These are phyloP conservation scores for Leptinotarsa rubiginosa DNA, from an alignment of 2,888 invertebrate species.

Conservation along the genomic window DNA sequence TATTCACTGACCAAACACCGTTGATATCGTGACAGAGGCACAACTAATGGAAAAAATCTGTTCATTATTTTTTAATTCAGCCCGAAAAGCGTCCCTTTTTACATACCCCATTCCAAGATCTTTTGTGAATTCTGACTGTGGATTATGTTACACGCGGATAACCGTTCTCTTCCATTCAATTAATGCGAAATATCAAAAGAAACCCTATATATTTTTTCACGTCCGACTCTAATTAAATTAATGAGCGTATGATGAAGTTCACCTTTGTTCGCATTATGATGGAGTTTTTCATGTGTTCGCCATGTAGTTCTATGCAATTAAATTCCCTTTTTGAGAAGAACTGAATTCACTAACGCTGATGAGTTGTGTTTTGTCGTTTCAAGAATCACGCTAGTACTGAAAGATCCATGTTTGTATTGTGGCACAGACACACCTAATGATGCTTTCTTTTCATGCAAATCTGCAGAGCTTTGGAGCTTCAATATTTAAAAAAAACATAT, in stretches of 20 bases:
- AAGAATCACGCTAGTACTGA: not conserved
- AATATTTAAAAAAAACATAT: not conserved
- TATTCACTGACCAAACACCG: not conserved
- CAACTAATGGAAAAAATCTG: not conserved
- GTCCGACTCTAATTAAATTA: slow-evolving; percentile 44
- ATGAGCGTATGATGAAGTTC: slow-evolving; percentile 47
- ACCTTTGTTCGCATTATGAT: slow-evolving; percentile 45
- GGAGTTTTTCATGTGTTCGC: slow-evolving; percentile 32
- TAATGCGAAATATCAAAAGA: slow-evolving; percentile 38
- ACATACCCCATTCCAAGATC: not conserved
- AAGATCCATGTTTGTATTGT: not conserved
- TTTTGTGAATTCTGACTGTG: slow-evolving; percentile 15
- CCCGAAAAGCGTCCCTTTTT: not conserved
- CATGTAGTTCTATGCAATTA: slow-evolving; percentile 41
- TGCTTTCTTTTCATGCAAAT: not conserved
- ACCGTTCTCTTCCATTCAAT: slow-evolving; percentile 37
- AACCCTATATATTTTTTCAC: slow-evolving; percentile 36
- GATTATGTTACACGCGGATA: slow-evolving; percentile 36
- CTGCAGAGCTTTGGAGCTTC: not conserved
- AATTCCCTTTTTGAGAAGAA: slow-evolving; percentile 32
- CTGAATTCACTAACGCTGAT: slow-evolving; percentile 35
- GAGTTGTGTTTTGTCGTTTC: slow-evolving; percentile 32
- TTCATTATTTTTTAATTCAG: slow-evolving; percentile 4
- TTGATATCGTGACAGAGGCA: not conserved
- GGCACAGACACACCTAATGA: not conserved